Evolutionary conservation across 2,888 invertebrate species (phyloP).

Genomic region (Monopis laevigella): DNA sequence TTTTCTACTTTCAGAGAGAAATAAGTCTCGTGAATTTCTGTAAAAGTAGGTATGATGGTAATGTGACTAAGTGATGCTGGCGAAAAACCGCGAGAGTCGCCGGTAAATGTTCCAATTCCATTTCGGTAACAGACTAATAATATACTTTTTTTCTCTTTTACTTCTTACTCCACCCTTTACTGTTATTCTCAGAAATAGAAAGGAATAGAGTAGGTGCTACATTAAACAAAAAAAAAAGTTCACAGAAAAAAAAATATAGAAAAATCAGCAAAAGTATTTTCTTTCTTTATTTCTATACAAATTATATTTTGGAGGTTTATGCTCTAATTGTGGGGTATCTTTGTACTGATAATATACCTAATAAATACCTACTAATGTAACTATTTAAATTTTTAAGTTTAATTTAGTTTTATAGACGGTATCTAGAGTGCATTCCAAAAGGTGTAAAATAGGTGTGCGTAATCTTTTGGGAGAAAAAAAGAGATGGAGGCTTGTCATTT

Average conservation of each 20-base stretch:
- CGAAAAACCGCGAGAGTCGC: constrained; percentile 60
- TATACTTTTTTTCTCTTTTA: constrained; percentile 65
- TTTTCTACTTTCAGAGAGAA: constrained; percentile 1
- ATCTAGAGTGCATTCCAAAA: too few species aligned
- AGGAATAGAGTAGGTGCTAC: constrained; percentile 37
- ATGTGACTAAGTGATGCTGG: constrained; percentile 40
- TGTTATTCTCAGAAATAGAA: constrained; percentile 50
- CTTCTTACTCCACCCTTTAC: constrained; percentile 66
- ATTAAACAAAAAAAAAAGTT: too few species aligned
- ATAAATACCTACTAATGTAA: not conserved
- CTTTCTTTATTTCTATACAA: not conserved
- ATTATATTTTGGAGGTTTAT: not conserved
- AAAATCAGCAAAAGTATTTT: not conserved
- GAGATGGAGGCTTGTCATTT: too few species aligned
- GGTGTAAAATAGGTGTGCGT: too few species aligned
- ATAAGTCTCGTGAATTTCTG: constrained; percentile 9
- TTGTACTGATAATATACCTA: not conserved
- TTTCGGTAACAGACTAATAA: constrained; percentile 68
- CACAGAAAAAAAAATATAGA: too few species aligned
- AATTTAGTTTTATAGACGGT: too few species aligned
- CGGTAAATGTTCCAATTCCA: constrained; percentile 65
- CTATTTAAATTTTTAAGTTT: too few species aligned
- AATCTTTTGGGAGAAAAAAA: too few species aligned
- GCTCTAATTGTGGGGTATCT: not conserved
- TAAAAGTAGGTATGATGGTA: constrained; percentile 34